These are phyloP conservation scores for Drosophila lini DNA, from an alignment of 1,140 invertebrate genomes.

Conservation along the genomic window DNA sequence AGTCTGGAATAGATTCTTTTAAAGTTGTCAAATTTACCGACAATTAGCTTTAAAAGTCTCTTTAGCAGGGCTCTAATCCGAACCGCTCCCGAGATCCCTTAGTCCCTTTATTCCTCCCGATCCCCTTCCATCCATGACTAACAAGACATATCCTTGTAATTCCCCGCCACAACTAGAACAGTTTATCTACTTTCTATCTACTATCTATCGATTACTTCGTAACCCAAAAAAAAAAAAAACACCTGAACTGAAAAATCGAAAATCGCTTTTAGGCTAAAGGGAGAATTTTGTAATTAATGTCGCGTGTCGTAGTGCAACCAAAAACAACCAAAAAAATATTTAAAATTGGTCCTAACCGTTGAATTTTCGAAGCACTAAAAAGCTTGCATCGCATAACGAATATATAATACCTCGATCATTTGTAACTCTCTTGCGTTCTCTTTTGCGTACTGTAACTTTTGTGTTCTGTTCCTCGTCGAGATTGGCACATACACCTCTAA, in stretches of 20 bases:
- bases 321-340: slow-evolving; percentile 40
- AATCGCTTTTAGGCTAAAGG: slow-evolving; percentile 83
- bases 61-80: slow-evolving; percentile 17
- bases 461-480: slow-evolving; percentile 68
- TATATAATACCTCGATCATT: slow-evolving; percentile 61
- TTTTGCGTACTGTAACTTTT: slow-evolving; percentile 71
- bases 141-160: slow-evolving; percentile 66
- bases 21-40: background rate
- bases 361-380: slow-evolving; percentile 80
- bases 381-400: slow-evolving; percentile 66
- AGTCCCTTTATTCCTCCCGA: slow-evolving; percentile 3
- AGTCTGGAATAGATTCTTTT: background rate
- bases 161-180: slow-evolving; percentile 70
- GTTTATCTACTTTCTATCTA: slow-evolving; percentile 72
- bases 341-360: slow-evolving; percentile 70
- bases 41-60: background rate
- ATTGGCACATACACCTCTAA: slow-evolving; percentile 57
- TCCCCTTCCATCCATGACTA: slow-evolving; percentile 43
- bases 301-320: slow-evolving; percentile 52
- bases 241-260: slow-evolving; percentile 63
- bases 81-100: slow-evolving; percentile 28
- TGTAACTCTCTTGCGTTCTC: slow-evolving; percentile 65
- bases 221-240: slow-evolving; percentile 53
- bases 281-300: slow-evolving; percentile 82
- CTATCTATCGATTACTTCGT: slow-evolving; percentile 62